A percentile compares a stretch with the other conserved stretches of the same genome.
These are phyloP conservation scores for Antheraea mylitta DNA, from an alignment of 1,140 invertebrate genomes.

Conservation along the genomic window DNA sequence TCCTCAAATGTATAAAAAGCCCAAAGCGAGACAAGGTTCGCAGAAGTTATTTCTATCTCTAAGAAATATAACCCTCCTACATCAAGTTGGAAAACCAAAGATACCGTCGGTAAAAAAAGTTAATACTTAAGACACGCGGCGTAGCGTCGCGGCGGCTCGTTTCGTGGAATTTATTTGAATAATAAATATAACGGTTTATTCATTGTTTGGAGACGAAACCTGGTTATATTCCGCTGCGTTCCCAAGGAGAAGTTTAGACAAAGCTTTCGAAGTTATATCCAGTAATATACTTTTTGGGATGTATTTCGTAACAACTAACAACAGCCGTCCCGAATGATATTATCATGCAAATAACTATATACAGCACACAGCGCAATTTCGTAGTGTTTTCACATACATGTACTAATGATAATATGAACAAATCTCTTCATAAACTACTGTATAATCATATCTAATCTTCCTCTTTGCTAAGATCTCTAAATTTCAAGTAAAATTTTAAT, in stretches of 20 bases:
- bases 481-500: too few relatives aligned
- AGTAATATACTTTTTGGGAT: not conserved
- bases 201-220: slow-evolving; percentile 1
- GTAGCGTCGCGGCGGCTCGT: not conserved
- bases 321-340: too few relatives aligned
- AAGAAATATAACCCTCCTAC: not conserved
- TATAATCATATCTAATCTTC: too few relatives aligned
- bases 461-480: too few relatives aligned
- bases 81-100: not conserved
- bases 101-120: not conserved
- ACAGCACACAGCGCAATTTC: too few relatives aligned
- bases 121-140: not conserved
- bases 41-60: not conserved
- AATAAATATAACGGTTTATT: slow-evolving; percentile 4
- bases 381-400: too few relatives aligned
- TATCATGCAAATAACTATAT: too few relatives aligned
- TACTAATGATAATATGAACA: too few relatives aligned
- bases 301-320: too few relatives aligned
- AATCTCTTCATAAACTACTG: too few relatives aligned
- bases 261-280: not conserved
- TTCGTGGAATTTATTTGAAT: not conserved
- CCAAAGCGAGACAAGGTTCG: not conserved
- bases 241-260: not conserved
- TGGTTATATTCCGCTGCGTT: not conserved
- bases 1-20: not conserved